These are phyloP conservation scores for Potorous gilbertii DNA, from an alignment of 2,797 vertebrate species.

Conservation along the genomic window DNA sequence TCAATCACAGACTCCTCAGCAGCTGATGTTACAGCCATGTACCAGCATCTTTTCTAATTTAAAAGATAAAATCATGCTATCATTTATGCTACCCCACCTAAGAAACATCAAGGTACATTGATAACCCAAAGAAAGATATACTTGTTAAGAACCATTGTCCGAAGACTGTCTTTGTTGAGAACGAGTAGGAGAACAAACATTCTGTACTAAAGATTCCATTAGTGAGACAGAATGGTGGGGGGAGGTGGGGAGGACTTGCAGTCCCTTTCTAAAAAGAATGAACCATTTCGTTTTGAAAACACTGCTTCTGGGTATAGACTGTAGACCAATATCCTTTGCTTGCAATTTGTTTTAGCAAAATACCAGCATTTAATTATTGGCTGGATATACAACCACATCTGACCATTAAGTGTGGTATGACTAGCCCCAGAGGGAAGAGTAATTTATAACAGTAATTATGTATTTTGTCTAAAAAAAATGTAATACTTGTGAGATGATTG, in stretches of 20 bases:
- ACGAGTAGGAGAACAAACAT: constrained; percentile 9
- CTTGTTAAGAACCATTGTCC: constrained; percentile 54
- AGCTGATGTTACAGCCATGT: not conserved
- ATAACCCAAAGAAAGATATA: constrained; percentile 51
- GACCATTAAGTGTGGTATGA: constrained; percentile 74
- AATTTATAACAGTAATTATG: constrained; percentile 80
- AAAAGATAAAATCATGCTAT: constrained; percentile 47
- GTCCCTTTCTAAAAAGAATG: constrained; percentile 66
- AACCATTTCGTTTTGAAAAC: constrained; percentile 73
- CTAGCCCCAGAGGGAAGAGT: constrained; percentile 75
- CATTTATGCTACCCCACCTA: not conserved
- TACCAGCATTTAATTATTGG: constrained; percentile 80
- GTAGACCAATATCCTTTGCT: constrained; percentile 72
- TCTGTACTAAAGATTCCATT: constrained; percentile 32
- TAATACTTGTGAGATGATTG: constrained; percentile 71
- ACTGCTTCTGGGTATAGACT: constrained; percentile 72
- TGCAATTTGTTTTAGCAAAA: constrained; percentile 79
- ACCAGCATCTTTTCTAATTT: not conserved
- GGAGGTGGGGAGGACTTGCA: constrained; percentile 59
- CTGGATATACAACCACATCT: constrained; percentile 77
- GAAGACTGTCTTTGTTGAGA: constrained; percentile 40
- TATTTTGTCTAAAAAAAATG: constrained; percentile 79
- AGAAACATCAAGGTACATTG: constrained; percentile 15
- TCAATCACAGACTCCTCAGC: not conserved
- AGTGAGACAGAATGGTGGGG: constrained; percentile 36